Evolutionary conservation across 1,140 invertebrate species (phyloP).

Genomic region (Andricus grossulariae): DNA sequence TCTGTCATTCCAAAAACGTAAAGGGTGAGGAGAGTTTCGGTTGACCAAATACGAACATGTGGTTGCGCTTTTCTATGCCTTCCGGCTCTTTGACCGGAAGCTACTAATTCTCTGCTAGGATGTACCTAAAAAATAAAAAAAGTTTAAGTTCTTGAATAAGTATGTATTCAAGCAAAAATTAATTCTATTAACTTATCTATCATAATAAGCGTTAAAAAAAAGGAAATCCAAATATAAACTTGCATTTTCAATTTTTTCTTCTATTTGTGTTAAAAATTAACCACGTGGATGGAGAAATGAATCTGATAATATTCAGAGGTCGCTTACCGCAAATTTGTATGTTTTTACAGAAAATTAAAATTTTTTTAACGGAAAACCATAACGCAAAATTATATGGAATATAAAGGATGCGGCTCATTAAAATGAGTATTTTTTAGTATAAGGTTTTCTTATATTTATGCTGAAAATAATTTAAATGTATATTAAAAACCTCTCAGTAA

Average conservation of each 20-base stretch:
- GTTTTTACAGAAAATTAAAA: background rate
- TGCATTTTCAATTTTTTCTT: background rate
- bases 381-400: too few relatives aligned
- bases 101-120: conserved; percentile 92
- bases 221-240: background rate
- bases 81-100: conserved; percentile 91
- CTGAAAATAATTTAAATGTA: too few relatives aligned
- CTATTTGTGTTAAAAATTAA: background rate
- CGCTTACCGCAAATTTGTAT: too few relatives aligned
- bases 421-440: too few relatives aligned
- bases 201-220: background rate
- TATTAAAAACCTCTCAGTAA: too few relatives aligned
- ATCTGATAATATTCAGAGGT: too few relatives aligned
- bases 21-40: conserved; percentile 91
- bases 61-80: conserved; percentile 90
- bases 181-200: too few relatives aligned
- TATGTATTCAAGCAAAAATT: too few relatives aligned
- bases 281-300: background rate
- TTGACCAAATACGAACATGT: conserved; percentile 96
- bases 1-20: conserved; percentile 95
- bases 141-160: background rate
- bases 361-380: background rate
- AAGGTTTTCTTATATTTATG: too few relatives aligned
- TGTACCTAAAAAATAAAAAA: conserved; percentile 80
- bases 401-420: too few relatives aligned